phyloP scores from a whole-genome alignment of 2,888 invertebrate genomes.

The Drosophila histrio region DNA sequence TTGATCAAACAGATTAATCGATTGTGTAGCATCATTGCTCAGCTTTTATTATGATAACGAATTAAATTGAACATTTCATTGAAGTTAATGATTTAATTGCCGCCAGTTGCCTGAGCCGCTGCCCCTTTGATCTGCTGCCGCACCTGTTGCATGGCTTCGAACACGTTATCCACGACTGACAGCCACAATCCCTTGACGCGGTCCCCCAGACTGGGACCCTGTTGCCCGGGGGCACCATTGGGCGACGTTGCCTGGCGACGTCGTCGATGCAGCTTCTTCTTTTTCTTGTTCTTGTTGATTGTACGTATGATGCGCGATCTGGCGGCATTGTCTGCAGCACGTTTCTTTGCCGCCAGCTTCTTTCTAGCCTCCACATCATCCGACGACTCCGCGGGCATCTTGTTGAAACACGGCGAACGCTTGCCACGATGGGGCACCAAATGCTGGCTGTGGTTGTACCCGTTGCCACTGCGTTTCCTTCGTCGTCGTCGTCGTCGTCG shows the following conservation, averaged over 20 bases:
- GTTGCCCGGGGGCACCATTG: background rate
- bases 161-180: conserved; percentile 52
- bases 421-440: conserved; percentile 46
- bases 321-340: conserved; percentile 48
- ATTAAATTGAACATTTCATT: background rate
- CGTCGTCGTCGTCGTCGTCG: conserved; percentile 31
- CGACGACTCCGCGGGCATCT: conserved; percentile 25
- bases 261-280: conserved; percentile 52
- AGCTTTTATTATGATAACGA: background rate
- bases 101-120: conserved; percentile 14
- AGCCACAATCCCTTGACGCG: conserved; percentile 55
- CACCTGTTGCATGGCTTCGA: conserved; percentile 53
- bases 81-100: background rate
- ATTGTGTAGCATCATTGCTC: background rate
- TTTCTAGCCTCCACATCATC: conserved; percentile 63
- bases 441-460: background rate
- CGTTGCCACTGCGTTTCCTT: background rate
- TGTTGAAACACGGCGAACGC: conserved; percentile 68
- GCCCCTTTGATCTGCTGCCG: conserved; percentile 44
- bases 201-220: conserved; percentile 40
- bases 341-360: conserved; percentile 32
- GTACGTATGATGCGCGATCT: conserved; percentile 40
- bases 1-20: background rate
- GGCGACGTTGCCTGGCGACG: conserved; percentile 34
- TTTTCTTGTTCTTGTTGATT: conserved; percentile 42